Base-by-base conservation (phyloP, 2,888 invertebrate species). In the Raillietiella orientalis region DNA sequence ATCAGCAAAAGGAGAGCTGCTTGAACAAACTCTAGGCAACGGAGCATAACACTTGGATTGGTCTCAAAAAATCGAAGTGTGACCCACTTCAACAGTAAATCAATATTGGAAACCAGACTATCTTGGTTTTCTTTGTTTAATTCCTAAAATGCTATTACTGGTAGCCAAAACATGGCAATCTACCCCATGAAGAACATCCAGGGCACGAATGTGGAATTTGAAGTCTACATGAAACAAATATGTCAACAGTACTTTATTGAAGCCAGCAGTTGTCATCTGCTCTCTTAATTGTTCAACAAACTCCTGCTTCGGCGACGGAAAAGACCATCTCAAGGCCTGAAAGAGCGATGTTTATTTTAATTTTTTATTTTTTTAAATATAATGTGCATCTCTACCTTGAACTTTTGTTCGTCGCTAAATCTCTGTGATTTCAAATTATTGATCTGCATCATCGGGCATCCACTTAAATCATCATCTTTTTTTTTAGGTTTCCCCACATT, bases 51-150 rank as follows among this genome's bases (percentile, higher is more conserved):
- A 10, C 84, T 82, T 6, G 93, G 90, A 53, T 96, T 96, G 14
- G 93, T 96, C 50, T 96, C 93, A 41, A 87, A 93, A 52, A 96
- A 96, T 31, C 93, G 56, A 24, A 96, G 50, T 0, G 90, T 87
- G 36, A 87, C 46, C 93, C 93, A 96, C 45, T 87, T 87, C 23
- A 96, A 58, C 28, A 96, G 67, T 32, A 96, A 52, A 53, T 96
- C 96, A 32, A 87, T 54, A 52, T 93, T 93, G 12, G 69, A 63
- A 34, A 77, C 61, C 21, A 84, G 56, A 1, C 77, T 67, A 36
- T 64, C 59, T 21, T 61, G 60, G 38, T 72, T 70, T n/a, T 58
- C 60, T 20, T 25, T 14, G 11, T 16, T 14, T 26, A 19, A 15
- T 24, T 14, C 9, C 34, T 16, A 16, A 26, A 35, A 26, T 8